A percentile compares a stretch with the other conserved stretches of the same genome.
phyloP scores from a whole-genome alignment of 2,797 vertebrate species.

The Podargus strigoides region DNA sequence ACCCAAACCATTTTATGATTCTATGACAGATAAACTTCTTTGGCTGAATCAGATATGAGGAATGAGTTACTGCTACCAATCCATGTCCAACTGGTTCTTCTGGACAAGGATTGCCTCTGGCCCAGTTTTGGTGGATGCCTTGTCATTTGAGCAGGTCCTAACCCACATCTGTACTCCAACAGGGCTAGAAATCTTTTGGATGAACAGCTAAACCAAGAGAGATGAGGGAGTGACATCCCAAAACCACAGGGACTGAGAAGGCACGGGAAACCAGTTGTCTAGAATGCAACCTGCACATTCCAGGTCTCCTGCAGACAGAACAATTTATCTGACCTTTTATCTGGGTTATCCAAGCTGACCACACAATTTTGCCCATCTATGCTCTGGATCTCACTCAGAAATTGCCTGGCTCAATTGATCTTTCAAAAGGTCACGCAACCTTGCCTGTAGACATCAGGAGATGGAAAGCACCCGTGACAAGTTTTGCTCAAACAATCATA shows the following conservation, averaged over 20 bases:
- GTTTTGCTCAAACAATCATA: background rate
- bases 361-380: background rate
- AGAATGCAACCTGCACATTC: accelerated
- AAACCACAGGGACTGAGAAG: background rate
- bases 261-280: background rate
- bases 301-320: background rate
- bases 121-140: background rate
- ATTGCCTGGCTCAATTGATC: background rate
- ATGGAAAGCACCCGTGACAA: accelerated
- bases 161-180: background rate
- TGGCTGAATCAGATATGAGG: background rate
- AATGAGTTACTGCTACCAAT: background rate
- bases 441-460: background rate
- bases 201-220: background rate
- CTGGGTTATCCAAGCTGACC: background rate
- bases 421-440: background rate
- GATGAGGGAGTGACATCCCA: background rate
- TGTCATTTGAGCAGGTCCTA: background rate
- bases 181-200: background rate
- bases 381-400: background rate
- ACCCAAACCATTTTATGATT: too few relatives aligned
- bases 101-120: background rate
- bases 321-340: background rate
- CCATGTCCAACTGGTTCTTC: background rate
- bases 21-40: background rate